These are phyloP conservation scores for Oligia fasciuncula DNA, from an alignment of 2,888 invertebrate genomes.

Conservation along the genomic window DNA sequence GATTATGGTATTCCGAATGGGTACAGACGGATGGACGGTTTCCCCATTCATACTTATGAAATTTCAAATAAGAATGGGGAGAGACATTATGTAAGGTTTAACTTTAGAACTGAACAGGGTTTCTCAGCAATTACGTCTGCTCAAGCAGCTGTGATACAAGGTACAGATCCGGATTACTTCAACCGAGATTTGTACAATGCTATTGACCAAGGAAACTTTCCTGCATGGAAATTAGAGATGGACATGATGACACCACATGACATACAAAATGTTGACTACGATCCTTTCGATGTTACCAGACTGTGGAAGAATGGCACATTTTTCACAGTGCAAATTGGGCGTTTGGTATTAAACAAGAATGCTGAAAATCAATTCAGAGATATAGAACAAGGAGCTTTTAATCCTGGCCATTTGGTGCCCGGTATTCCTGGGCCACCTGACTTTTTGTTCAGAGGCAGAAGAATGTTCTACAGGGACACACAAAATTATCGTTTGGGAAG, in stretches of 20 bases:
- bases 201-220: constrained; percentile 91
- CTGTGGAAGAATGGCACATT: constrained; percentile 84
- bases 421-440: constrained; percentile 89
- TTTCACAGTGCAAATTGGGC: constrained; percentile 87
- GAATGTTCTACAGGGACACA: constrained; percentile 89
- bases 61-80: constrained; percentile 93
- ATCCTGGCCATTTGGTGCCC: constrained; percentile 74
- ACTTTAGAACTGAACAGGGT: constrained; percentile 96
- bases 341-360: constrained; percentile 85
- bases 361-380: constrained; percentile 87
- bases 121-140: constrained; percentile 92
- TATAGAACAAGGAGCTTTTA: constrained; percentile 88
- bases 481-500: constrained; percentile 79
- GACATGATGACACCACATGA: constrained; percentile 82
- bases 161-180: constrained; percentile 94
- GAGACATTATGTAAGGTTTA: constrained; percentile 95
- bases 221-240: constrained; percentile 84
- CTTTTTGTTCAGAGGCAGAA: constrained; percentile 86
- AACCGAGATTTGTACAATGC: constrained; percentile 95
- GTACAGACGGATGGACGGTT: constrained; percentile 96
- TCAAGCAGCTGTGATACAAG: constrained; percentile 91
- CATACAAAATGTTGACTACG: constrained; percentile 77
- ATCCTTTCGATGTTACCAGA: constrained; percentile 87
- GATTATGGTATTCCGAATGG: constrained; percentile 97
- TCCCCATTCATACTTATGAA: constrained; percentile 96